Conservation (phyloP, 2,113 vertebrate genomes). For the Hyla sarda region DNA sequence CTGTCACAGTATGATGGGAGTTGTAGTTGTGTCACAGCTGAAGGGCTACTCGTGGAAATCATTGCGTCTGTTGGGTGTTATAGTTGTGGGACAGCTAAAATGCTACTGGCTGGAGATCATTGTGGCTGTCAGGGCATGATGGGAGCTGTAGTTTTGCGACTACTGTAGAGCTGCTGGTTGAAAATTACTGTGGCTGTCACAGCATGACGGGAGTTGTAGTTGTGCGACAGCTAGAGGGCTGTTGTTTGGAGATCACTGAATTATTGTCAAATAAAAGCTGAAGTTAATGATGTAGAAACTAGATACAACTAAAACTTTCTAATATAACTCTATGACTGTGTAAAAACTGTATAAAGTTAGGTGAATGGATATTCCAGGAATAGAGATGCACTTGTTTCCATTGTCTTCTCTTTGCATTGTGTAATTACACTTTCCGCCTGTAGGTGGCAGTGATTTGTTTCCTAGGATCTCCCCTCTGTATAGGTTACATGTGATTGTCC, state of each 20-base stretch:
- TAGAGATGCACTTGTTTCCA: neutral
- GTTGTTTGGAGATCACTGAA: no score
- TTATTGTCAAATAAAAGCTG: no score
- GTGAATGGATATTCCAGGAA: neutral
- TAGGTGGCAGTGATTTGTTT: neutral
- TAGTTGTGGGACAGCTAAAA: no score
- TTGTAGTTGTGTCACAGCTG: neutral
- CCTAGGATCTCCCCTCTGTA: neutral
- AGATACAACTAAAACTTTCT: no score
- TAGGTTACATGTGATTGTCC: neutral
- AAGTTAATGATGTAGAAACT: no score
- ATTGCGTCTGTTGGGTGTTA: no score
- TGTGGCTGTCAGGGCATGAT: neutral
- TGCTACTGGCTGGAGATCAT: no score
- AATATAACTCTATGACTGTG: no score
- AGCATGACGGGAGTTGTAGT: no score
- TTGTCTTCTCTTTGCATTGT: neutral
- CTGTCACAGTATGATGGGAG: neutral
- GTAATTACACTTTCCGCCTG: neutral
- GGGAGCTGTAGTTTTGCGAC: neutral
- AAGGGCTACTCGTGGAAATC: neutral
- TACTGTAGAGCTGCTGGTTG: neutral
- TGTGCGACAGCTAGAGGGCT: no score
- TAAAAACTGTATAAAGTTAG: no score
- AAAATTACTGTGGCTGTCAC: no score